Percentiles rank a stretch among this genome's conserved stretches.
These are phyloP conservation scores for Onychomys torridus DNA, from an alignment of 2,797 vertebrate genomes.

Conservation along the genomic window DNA sequence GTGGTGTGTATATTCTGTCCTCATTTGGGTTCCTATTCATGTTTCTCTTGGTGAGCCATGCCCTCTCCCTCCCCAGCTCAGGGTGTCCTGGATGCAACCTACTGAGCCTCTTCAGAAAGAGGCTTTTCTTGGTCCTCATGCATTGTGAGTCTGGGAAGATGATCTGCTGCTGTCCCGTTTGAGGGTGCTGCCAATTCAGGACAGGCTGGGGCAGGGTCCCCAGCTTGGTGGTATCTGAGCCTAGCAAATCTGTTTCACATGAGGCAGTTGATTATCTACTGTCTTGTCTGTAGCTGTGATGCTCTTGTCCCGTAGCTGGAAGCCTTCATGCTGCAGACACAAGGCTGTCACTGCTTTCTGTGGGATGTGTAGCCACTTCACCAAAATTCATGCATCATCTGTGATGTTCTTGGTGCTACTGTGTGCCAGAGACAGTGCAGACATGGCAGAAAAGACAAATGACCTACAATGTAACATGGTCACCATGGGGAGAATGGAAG, in stretches of 20 bases:
- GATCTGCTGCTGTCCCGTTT: accelerated
- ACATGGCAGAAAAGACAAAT: neutral
- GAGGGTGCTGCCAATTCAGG: accelerated
- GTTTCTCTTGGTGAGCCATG: neutral
- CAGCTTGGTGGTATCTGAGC: neutral
- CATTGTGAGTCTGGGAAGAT: neutral
- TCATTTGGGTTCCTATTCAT: neutral
- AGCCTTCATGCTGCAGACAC: neutral
- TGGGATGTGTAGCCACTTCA: neutral
- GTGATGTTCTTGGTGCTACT: no score
- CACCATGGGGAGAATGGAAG: neutral
- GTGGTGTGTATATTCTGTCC: neutral
- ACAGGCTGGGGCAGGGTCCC: neutral
- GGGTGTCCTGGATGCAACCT: neutral
- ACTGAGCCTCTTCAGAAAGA: neutral
- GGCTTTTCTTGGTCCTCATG: neutral
- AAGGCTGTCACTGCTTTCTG: neutral
- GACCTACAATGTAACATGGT: neutral
- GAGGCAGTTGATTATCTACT: neutral
- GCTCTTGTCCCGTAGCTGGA: neutral
- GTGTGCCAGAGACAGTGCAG: neutral
- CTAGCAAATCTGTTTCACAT: neutral
- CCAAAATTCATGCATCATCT: accelerated
- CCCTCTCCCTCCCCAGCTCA: neutral
- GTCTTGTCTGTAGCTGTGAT: neutral